phyloP scores from a whole-genome alignment of 2,888 invertebrate species.

The Bhutanitis thaidina region DNA sequence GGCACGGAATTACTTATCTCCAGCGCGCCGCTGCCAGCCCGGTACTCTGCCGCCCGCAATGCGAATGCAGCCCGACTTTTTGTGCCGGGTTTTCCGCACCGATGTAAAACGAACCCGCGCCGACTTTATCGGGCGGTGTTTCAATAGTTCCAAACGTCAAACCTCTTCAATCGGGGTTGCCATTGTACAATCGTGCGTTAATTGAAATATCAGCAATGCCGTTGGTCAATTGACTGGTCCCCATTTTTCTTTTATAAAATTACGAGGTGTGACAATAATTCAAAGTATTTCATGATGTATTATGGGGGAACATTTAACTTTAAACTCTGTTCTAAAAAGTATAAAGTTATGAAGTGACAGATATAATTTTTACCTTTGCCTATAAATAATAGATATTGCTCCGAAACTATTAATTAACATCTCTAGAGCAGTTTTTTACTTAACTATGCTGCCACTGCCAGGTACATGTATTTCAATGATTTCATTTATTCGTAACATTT shows the following conservation, averaged over 20 bases:
- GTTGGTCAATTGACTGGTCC: neutral
- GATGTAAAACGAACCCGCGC: conserved; percentile 4
- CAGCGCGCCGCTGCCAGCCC: conserved; percentile 53
- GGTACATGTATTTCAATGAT: too few species aligned
- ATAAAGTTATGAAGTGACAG: too few species aligned
- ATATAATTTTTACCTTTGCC: too few species aligned
- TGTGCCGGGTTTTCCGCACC: conserved; percentile 33
- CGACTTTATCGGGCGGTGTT: conserved; percentile 17
- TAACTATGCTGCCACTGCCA: too few species aligned
- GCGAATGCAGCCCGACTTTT: conserved; percentile 60
- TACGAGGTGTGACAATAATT: too few species aligned
- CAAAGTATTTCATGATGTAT: too few species aligned
- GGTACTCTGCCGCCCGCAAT: conserved; percentile 72
- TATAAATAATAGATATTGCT: too few species aligned
- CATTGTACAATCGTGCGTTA: conserved; percentile 10
- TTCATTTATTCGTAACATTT: too few species aligned
- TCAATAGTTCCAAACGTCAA: conserved; percentile 10
- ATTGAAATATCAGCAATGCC: conserved; percentile 5
- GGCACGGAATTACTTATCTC: conserved; percentile 66
- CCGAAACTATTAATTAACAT: too few species aligned
- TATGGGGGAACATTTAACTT: too few species aligned
- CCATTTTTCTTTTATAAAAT: neutral
- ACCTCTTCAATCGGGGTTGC: conserved; percentile 7
- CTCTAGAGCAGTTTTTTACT: too few species aligned
- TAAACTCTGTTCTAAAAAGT: too few species aligned